These are phyloP conservation scores for Ellobius talpinus DNA, from an alignment of 2,113 vertebrate species.

Conservation along the genomic window DNA sequence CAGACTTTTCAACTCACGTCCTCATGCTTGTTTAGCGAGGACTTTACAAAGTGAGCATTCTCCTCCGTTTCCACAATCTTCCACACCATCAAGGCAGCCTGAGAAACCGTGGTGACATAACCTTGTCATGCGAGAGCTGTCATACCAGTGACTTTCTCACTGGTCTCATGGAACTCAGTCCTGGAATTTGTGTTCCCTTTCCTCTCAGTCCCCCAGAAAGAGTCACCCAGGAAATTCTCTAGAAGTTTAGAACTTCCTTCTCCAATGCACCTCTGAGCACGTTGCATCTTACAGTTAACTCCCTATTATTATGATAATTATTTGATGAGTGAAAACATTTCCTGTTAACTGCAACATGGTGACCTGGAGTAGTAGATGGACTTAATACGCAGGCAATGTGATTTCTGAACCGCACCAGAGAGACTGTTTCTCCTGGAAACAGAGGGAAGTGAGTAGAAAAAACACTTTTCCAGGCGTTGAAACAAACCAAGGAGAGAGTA, in stretches of 20 bases:
- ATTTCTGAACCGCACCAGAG: background rate
- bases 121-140: background rate
- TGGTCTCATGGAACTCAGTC: background rate
- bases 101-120: background rate
- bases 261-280: background rate
- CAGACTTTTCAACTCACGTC: background rate
- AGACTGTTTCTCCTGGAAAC: background rate
- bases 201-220: background rate
- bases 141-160: background rate
- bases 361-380: background rate
- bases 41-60: background rate
- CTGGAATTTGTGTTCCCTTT: background rate
- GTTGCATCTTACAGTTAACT: background rate
- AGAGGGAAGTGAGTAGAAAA: background rate
- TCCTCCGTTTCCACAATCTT: background rate
- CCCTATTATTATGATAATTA: background rate
- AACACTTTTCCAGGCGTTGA: background rate
- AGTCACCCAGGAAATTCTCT: background rate
- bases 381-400: background rate
- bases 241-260: background rate
- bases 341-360: background rate
- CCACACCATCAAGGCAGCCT: background rate
- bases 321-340: background rate
- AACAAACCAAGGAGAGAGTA: background rate
- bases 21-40: too few relatives aligned